These are phyloP conservation scores for Platynereis dumerilii DNA, from an alignment of 2,888 invertebrate genomes.

Conservation along the genomic window DNA sequence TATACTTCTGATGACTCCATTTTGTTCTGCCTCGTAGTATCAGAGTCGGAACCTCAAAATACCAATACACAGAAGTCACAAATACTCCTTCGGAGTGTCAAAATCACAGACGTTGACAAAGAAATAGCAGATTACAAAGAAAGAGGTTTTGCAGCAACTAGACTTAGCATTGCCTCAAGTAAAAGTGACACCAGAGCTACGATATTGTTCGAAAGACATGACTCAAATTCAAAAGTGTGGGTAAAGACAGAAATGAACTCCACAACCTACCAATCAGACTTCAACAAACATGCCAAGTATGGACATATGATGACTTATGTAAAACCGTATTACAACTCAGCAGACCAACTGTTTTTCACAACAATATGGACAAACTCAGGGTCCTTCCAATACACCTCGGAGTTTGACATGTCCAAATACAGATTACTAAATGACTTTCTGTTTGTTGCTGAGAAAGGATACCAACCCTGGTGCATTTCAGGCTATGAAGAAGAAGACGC, in stretches of 20 bases:
- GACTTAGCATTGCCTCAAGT: no score
- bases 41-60: no score
- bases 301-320: slow-evolving; percentile 30
- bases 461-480: slow-evolving; percentile 24
- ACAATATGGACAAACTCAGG: slow-evolving; percentile 28
- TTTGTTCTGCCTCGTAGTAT: no score
- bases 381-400: slow-evolving; percentile 26
- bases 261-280: slow-evolving; percentile 20
- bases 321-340: slow-evolving; percentile 16
- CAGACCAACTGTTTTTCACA: slow-evolving; percentile 16
- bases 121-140: no score
- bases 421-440: slow-evolving; percentile 27
- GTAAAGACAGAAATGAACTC: slow-evolving; percentile 11
- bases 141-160: no score
- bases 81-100: no score
- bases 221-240: slow-evolving; percentile 9
- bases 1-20: no score
- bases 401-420: slow-evolving; percentile 30
- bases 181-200: no score
- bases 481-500: slow-evolving; percentile 31
- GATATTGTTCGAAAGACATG: no score
- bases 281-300: slow-evolving; percentile 20
- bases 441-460: slow-evolving; percentile 24
- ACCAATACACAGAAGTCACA: no score
- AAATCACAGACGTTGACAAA: no score